Conservation (phyloP, 37 sponge, comb jelly and placozoan species). For the Petrosia ficiformis region DNA sequence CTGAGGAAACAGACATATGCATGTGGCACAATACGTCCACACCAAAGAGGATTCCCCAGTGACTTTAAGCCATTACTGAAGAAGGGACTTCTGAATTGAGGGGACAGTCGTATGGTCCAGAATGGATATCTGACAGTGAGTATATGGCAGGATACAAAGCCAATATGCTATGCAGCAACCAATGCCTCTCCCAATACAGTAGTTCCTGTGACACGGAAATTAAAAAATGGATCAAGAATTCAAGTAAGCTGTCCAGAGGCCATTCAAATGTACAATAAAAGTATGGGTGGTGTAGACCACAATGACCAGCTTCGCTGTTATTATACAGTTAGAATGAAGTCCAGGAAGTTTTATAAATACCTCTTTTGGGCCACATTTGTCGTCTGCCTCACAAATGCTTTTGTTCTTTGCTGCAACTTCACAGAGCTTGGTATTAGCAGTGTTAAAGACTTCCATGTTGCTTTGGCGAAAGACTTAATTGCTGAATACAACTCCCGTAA, state of each 20-base stretch:
- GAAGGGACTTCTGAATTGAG: neutral
- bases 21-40: neutral
- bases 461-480: neutral
- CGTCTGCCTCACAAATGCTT: slow-evolving; percentile 23
- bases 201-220: neutral
- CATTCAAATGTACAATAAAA: slow-evolving; percentile 5
- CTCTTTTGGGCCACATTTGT: slow-evolving; percentile 33
- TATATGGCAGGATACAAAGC: slow-evolving; percentile 34
- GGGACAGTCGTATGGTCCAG: slow-evolving; percentile 7
- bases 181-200: neutral
- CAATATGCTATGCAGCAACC: slow-evolving; percentile 4
- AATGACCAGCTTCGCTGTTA: slow-evolving; percentile 33
- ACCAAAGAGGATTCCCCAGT: neutral
- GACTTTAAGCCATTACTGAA: neutral
- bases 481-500: neutral
- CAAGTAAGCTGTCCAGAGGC: slow-evolving; percentile 16
- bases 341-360: slow-evolving; percentile 33
- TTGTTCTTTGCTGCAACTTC: neutral
- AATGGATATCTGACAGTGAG: neutral
- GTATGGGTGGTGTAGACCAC: slow-evolving; percentile 37
- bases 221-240: slow-evolving; percentile 29
- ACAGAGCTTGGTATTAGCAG: neutral
- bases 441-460: neutral
- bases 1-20: neutral
- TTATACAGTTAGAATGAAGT: slow-evolving; percentile 12